These are phyloP conservation scores for Engystomops pustulosus DNA, from an alignment of 2,113 vertebrate genomes.

Conservation along the genomic window DNA sequence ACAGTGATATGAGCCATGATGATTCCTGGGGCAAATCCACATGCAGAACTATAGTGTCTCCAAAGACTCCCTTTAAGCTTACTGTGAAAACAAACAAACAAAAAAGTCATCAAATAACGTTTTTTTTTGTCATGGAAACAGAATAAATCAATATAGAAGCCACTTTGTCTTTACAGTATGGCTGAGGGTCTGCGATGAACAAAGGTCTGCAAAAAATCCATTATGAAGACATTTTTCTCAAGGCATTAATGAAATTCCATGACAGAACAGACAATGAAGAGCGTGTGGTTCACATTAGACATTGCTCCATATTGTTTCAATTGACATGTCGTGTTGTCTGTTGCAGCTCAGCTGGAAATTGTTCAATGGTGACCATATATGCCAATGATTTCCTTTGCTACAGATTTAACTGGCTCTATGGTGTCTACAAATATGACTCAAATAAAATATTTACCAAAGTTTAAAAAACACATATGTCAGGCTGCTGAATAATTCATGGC, in stretches of 20 bases:
- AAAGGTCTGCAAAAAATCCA: conserved; percentile 32
- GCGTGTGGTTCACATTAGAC: conserved; percentile 28
- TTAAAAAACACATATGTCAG: not conserved
- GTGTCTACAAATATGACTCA: not conserved
- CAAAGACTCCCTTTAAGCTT: not conserved
- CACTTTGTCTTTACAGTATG: conserved; percentile 16
- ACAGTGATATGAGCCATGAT: not conserved
- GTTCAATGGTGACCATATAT: not conserved
- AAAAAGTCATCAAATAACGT: not conserved
- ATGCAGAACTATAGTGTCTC: not conserved
- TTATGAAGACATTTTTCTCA: conserved; percentile 32
- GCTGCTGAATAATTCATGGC: not conserved
- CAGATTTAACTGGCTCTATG: not conserved
- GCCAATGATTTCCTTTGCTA: not conserved
- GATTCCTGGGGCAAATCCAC: not conserved
- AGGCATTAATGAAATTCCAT: conserved; percentile 36
- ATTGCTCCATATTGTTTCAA: conserved; percentile 33
- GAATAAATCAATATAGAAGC: not conserved
- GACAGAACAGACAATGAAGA: conserved; percentile 16
- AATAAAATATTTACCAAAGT: not conserved
- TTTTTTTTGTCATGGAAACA: not conserved
- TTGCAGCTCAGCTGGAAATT: conserved; percentile 22
- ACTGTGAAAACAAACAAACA: not conserved
- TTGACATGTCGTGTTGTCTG: conserved; percentile 7
- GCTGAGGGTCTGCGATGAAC: conserved; percentile 13